Base-by-base conservation (phyloP, 30 jellyfish, hydroid and myxozoan genomes). In the Aurelia sp. region DNA sequence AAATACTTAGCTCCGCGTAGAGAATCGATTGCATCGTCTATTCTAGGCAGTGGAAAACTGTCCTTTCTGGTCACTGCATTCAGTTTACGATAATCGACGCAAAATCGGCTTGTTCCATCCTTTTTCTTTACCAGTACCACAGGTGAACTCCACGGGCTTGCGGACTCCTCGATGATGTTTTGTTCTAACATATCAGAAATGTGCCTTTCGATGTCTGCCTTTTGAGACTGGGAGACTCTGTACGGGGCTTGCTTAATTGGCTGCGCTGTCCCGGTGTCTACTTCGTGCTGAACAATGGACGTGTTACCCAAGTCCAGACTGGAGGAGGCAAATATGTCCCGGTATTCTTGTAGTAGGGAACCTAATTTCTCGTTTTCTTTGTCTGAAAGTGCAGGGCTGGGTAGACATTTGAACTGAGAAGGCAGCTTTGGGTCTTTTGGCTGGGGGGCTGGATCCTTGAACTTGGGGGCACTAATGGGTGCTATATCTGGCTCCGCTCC, bases 131-230 rank as follows among this genome's bases (percentile, higher is more conserved):
- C n/a, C n/a, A 80, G 90, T 47, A 89, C 94, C 16, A 72, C 76
- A 4, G 97, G 97, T 18, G 94, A 52, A 30, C 88, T 68, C 93
- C 89, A 89, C 6, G 94, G 94, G 86, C 97, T 80, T 12, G 52
- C 27, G n/a, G n/a, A 50, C 51, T 53, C n/a, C n/a, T n/a, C n/a
- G n/a, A n/a, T n/a, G n/a, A n/a, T n/a, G n/a, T n/a, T n/a, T n/a
- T n/a, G n/a, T n/a, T n/a, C n/a, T n/a, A n/a, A n/a, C n/a, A n/a
- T n/a, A n/a, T n/a, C n/a, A n/a, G n/a, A n/a, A n/a, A n/a, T n/a
- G 21, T 47, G 84, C 8, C 70, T 30, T 12, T 76, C 88, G 60
- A 76, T 76, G 40, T 60, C 77, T 20, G 11, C 63, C 60, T 41
- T 60, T 60, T 76, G 77, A 12, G 76, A 8, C 12, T 60, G 78